These are phyloP conservation scores for Schizopygopsis pylzovi DNA, from an alignment of 2,797 vertebrate species.

Conservation along the genomic window DNA sequence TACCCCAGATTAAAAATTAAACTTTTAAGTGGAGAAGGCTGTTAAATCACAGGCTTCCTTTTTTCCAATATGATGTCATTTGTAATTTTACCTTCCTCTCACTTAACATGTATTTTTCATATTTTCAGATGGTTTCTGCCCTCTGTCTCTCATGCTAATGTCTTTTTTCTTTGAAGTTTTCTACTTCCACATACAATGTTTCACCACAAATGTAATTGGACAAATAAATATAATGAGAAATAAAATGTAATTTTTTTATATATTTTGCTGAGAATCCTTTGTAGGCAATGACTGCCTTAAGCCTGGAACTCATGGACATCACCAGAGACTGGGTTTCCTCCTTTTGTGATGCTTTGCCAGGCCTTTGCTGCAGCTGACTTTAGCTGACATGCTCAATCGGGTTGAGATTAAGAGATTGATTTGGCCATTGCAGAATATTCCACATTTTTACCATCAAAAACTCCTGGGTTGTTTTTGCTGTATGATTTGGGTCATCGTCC, in stretches of 20 bases:
- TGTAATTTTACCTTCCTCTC: constrained; percentile 9
- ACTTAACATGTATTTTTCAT: constrained; percentile 36
- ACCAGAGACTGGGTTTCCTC: no score
- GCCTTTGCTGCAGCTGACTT: no score
- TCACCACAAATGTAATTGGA: neutral
- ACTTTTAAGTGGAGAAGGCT: constrained; percentile 47
- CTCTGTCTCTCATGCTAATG: neutral
- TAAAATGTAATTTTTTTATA: no score
- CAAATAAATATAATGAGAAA: no score
- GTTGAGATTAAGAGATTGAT: neutral
- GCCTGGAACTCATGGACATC: no score
- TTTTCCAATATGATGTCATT: constrained; percentile 40
- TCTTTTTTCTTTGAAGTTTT: constrained; percentile 7
- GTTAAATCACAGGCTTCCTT: constrained; percentile 42
- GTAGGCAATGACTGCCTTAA: no score
- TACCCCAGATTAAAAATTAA: constrained; percentile 48
- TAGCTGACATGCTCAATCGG: neutral
- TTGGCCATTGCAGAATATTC: neutral
- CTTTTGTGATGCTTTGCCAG: no score
- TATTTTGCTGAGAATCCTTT: no score
- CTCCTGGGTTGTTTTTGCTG: no score
- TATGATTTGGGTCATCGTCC: no score
- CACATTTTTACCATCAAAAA: no score
- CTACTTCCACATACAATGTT: neutral
- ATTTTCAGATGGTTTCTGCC: neutral